A percentile compares a stretch with the other conserved stretches of the same genome.
Conservation (phyloP, 2,113 vertebrate genomes). For the Sphyrna mokarran region DNA sequence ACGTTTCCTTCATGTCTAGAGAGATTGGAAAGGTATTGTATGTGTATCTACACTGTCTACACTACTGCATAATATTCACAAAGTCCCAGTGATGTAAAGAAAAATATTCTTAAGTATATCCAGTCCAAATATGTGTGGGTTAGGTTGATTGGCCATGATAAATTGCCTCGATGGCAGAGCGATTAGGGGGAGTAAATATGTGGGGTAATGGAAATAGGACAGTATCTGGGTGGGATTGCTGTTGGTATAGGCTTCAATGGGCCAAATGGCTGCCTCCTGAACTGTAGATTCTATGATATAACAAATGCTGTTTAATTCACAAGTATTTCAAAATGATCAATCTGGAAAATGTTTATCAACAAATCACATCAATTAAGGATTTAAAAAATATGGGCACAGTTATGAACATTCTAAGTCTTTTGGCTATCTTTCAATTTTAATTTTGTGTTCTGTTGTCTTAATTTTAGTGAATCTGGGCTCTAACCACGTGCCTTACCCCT, state of each 20-base stretch:
- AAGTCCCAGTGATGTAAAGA: too few species aligned
- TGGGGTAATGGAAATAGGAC: too few species aligned
- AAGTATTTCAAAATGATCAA: background rate
- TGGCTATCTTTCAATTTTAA: background rate
- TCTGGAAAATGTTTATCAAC: background rate
- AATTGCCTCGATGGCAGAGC: too few species aligned
- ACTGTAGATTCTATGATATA: too few species aligned
- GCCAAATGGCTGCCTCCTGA: too few species aligned
- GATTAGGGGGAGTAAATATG: too few species aligned
- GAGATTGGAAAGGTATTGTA: slow-evolving; percentile 74
- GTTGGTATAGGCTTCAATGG: too few species aligned
- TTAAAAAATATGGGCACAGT: background rate
- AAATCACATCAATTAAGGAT: background rate
- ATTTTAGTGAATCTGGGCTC: background rate
- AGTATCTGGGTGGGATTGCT: too few species aligned
- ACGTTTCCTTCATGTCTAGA: slow-evolving; percentile 77
- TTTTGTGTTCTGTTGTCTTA: background rate
- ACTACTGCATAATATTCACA: slow-evolving; percentile 37
- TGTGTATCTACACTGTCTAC: too few species aligned
- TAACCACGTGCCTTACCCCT: background rate
- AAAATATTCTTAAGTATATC: background rate
- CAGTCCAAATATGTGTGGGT: background rate
- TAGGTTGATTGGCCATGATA: too few species aligned
- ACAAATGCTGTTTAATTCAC: background rate
- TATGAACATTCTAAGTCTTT: background rate